A percentile compares a stretch with the other conserved stretches of the same genome.
These are phyloP conservation scores for Cephalotes varians DNA, from an alignment of 2,888 invertebrate species.

Conservation along the genomic window DNA sequence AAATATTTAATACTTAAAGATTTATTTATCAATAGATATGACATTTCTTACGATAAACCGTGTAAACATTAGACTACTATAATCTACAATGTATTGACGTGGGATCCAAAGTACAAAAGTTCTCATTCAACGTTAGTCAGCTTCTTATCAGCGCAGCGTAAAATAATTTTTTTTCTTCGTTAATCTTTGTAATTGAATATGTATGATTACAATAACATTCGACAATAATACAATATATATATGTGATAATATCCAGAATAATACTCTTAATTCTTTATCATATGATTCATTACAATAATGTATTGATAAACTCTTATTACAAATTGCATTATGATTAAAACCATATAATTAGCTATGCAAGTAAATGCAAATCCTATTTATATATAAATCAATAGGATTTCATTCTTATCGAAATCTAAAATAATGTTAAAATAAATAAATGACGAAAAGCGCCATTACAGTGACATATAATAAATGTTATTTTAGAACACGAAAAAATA, in stretches of 20 bases:
- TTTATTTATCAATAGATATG: neutral
- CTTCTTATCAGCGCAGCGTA: neutral
- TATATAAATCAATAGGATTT: too few species aligned
- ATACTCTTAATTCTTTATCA: neutral
- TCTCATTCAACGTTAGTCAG: neutral
- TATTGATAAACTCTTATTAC: neutral
- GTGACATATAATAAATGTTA: neutral
- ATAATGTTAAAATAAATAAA: conserved; percentile 8
- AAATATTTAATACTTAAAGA: neutral
- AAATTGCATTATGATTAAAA: conserved; percentile 6
- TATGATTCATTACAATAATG: neutral
- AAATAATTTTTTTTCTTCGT: conserved; percentile 4
- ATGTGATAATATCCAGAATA: neutral
- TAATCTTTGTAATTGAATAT: conserved; percentile 14
- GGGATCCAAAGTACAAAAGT: conserved; percentile 20
- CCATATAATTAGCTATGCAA: neutral
- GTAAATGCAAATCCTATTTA: neutral
- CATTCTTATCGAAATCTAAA: neutral
- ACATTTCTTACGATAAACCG: neutral
- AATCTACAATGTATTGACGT: neutral
- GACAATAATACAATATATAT: neutral
- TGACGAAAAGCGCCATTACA: neutral
- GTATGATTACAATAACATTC: neutral
- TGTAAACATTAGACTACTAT: conserved; percentile 9
- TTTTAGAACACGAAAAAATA: neutral